Percentiles rank a stretch among this genome's conserved stretches.
Conservation (phyloP, 2,888 invertebrate genomes). For the Caenorhabditis plicata region DNA sequence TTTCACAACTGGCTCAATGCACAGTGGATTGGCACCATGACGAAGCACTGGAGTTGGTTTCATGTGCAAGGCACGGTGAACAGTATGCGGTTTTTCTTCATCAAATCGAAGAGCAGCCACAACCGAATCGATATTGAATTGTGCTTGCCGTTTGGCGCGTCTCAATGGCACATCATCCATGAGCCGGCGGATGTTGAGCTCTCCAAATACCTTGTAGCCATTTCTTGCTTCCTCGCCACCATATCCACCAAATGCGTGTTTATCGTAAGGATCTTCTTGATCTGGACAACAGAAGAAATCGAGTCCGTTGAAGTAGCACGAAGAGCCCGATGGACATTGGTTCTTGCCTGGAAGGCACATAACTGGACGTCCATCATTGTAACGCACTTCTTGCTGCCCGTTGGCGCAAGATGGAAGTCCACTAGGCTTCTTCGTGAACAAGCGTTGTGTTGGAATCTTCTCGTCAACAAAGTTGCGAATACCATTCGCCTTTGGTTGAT, state of each 20-base stretch:
- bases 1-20: slow-evolving; percentile 49
- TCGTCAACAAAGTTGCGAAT: slow-evolving; percentile 22
- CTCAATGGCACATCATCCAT: slow-evolving; percentile 44
- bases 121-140: slow-evolving; percentile 56
- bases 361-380: slow-evolving; percentile 52
- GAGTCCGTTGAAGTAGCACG: slow-evolving; percentile 65
- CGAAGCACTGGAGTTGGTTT: slow-evolving; percentile 28
- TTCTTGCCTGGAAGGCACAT: slow-evolving; percentile 65
- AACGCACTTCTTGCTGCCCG: slow-evolving; percentile 47
- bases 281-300: slow-evolving; percentile 65
- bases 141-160: slow-evolving; percentile 31
- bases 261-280: slow-evolving; percentile 63
- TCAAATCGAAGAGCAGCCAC: slow-evolving; percentile 59
- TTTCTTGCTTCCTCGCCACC: slow-evolving; percentile 60
- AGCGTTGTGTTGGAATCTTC: slow-evolving; percentile 8
- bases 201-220: slow-evolving; percentile 59
- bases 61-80: slow-evolving; percentile 42
- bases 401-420: slow-evolving; percentile 60
- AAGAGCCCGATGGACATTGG: slow-evolving; percentile 60
- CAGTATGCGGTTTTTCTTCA: slow-evolving; percentile 42
- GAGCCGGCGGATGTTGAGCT: slow-evolving; percentile 49
- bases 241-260: slow-evolving; percentile 58
- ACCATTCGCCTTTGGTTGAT: slow-evolving; percentile 18
- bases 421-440: slow-evolving; percentile 17
- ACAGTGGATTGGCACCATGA: slow-evolving; percentile 42